Evolutionary conservation across 2,113 vertebrate species (phyloP).

Genomic region (Muntiacus muntjak): DNA sequence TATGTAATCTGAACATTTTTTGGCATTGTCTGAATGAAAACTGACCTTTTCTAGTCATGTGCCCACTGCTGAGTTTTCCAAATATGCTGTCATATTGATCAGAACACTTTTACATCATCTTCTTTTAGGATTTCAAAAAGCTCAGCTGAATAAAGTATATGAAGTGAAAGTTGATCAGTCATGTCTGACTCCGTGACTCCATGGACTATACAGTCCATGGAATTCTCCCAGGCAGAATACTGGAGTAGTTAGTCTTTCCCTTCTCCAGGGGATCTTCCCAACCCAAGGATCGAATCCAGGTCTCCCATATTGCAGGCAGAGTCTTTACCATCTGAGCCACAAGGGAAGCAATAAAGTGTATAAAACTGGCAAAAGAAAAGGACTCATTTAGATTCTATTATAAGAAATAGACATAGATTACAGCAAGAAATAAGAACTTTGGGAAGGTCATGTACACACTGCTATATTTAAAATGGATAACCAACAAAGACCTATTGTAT

Average conservation of each 20-base stretch:
- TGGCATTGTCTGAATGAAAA: not conserved
- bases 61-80: not conserved
- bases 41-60: not conserved
- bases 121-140: not conserved
- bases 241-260: not conserved
- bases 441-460: not conserved
- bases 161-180: not conserved
- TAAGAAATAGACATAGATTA: not conserved
- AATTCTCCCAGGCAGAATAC: not conserved
- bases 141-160: not conserved
- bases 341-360: not conserved
- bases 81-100: not conserved
- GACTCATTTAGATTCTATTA: not conserved
- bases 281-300: not conserved
- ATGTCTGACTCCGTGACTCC: not conserved
- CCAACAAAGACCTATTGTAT: not conserved
- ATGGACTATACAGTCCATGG: not conserved
- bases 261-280: not conserved
- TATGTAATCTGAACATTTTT: not conserved
- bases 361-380: not conserved
- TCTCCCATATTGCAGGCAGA: not conserved
- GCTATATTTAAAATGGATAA: not conserved
- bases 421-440: not conserved
- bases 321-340: not conserved
- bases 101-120: not conserved